Conservation (phyloP, 2,888 invertebrate genomes). For the Pyralis farinalis region DNA sequence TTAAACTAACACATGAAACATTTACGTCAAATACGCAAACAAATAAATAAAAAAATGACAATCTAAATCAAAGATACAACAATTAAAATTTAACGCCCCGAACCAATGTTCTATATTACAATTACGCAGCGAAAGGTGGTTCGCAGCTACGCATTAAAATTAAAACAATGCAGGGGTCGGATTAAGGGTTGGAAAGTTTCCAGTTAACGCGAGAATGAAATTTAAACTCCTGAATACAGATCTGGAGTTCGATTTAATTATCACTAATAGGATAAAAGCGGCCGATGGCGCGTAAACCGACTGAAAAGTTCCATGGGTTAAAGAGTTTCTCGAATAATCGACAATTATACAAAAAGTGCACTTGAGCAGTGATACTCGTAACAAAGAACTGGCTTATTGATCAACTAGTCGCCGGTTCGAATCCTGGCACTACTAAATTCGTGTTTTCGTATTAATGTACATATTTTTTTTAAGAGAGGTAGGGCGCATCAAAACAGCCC, state of each 20-base stretch:
- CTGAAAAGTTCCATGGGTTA: constrained; percentile 38
- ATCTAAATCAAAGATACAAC: not conserved
- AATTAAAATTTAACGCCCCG: constrained; percentile 7
- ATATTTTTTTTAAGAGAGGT: no score
- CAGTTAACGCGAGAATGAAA: constrained; percentile 49
- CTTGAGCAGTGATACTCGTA: no score
- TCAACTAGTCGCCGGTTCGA: no score
- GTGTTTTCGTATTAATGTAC: no score
- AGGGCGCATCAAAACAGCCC: no score
- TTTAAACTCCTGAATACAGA: constrained; percentile 47
- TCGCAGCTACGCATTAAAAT: constrained; percentile 9
- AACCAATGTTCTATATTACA: constrained; percentile 3
- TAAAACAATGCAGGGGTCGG: constrained; percentile 26
- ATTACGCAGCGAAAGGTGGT: constrained; percentile 3
- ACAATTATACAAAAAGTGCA: constrained; percentile 21
- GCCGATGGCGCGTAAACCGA: constrained; percentile 53
- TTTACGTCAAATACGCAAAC: no score
- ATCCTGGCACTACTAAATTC: no score
- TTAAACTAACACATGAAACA: no score
- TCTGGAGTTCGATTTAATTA: constrained; percentile 59
- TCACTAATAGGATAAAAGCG: constrained; percentile 59
- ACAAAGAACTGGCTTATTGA: no score
- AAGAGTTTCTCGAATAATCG: constrained; percentile 33
- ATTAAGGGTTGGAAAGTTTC: constrained; percentile 27
- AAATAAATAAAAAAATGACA: no score